Evolutionary conservation across 2,888 invertebrate species (phyloP).

Genomic region (Petrolisthes manimaculis): DNA sequence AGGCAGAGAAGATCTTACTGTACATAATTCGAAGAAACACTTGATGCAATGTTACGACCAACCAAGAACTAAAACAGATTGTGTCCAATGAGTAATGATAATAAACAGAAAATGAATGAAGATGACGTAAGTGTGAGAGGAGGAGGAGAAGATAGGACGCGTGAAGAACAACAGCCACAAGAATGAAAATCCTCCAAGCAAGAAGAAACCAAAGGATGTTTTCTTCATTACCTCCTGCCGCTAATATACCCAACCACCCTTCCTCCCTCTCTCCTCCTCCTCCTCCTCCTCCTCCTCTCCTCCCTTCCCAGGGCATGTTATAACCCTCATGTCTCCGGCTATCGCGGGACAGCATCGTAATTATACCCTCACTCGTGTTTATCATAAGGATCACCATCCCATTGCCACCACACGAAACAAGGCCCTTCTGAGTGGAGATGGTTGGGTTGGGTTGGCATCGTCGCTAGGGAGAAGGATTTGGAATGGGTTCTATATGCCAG

Average conservation of each 20-base stretch:
- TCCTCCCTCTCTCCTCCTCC: background rate
- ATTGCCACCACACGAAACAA: slow-evolving; percentile 21
- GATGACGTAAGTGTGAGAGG: background rate
- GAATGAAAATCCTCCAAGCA: background rate
- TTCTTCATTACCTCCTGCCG: slow-evolving; percentile 30
- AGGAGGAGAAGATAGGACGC: background rate
- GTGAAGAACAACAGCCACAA: background rate
- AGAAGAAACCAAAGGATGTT: slow-evolving; percentile 14
- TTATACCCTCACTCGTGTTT: slow-evolving; percentile 33
- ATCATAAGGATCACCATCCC: slow-evolving; percentile 30
- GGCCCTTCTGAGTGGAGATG: slow-evolving; percentile 13
- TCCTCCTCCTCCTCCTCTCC: slow-evolving; percentile 1
- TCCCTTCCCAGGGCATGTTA: slow-evolving; percentile 1
- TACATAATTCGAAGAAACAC: background rate
- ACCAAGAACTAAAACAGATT: background rate
- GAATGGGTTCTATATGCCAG: background rate
- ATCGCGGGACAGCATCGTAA: slow-evolving; percentile 43
- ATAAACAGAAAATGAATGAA: background rate
- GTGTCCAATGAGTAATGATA: background rate
- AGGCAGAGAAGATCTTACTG: background rate
- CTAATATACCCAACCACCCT: slow-evolving; percentile 5
- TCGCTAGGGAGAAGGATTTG: background rate
- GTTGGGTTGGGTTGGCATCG: background rate
- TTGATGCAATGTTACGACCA: background rate
- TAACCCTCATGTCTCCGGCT: slow-evolving; percentile 34